Conservation (phyloP, 2,797 vertebrate species). For the Rhodeus uyekii region DNA sequence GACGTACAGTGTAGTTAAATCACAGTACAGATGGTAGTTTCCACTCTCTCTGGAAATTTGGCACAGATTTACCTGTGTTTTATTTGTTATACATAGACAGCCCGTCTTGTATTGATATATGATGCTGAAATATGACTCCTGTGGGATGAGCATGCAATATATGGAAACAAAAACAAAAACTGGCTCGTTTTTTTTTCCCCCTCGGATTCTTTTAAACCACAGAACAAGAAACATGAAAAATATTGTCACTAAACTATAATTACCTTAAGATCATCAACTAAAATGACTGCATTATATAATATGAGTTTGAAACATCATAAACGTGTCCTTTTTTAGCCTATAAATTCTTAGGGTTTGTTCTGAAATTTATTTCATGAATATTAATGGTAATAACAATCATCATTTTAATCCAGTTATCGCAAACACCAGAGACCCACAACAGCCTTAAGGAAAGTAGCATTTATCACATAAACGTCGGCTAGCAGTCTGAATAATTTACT, state of each 20-base stretch:
- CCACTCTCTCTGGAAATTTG: not conserved
- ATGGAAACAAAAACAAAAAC: not conserved
- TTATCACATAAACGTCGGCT: no score
- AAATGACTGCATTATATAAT: not conserved
- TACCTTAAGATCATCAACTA: no score
- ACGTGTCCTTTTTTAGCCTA: no score
- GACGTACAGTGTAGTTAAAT: not conserved
- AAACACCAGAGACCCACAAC: not conserved
- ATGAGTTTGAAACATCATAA: no score
- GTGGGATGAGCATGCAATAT: conserved; percentile 6
- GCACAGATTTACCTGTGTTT: conserved; percentile 13
- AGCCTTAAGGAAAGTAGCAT: no score
- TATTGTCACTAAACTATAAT: no score
- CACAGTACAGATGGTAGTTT: not conserved
- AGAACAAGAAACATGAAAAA: no score
- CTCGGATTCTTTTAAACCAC: not conserved
- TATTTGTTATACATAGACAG: not conserved
- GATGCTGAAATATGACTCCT: conserved; percentile 7
- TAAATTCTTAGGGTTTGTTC: no score
- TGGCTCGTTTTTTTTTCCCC: not conserved
- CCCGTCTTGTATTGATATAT: conserved; percentile 7
- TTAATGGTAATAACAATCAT: no score
- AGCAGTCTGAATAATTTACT: no score
- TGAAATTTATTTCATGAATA: no score
- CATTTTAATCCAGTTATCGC: not conserved